These are phyloP conservation scores for Scophthalmus maximus DNA, from an alignment of 2,113 vertebrate genomes.

Conservation along the genomic window DNA sequence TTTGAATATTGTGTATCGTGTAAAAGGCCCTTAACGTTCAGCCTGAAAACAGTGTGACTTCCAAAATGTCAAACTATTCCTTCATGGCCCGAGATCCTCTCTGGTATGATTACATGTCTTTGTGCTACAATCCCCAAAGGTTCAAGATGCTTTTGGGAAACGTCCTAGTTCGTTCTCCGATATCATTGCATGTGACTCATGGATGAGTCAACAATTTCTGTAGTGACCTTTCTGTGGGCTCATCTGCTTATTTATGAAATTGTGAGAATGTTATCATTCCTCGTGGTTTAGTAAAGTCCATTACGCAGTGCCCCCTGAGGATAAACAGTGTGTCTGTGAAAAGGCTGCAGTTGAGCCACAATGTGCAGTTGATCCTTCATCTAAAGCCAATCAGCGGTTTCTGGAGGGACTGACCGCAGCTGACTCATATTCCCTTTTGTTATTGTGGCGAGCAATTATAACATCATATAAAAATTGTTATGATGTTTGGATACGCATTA, in stretches of 20 bases:
- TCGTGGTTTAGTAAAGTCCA: slow-evolving; percentile 36
- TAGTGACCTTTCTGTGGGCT: slow-evolving; percentile 39
- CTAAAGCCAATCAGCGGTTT: slow-evolving; percentile 52
- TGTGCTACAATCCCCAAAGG: slow-evolving; percentile 21
- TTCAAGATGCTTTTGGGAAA: slow-evolving; percentile 28
- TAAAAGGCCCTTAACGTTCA: background rate
- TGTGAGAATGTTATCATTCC: slow-evolving; percentile 40
- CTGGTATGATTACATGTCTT: slow-evolving; percentile 5
- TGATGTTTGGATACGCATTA: slow-evolving; percentile 51
- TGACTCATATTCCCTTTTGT: slow-evolving; percentile 56
- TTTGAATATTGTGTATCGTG: no score
- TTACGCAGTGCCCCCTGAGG: background rate
- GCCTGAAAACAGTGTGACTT: background rate
- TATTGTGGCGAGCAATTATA: slow-evolving; percentile 43
- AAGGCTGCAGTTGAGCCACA: slow-evolving; percentile 32
- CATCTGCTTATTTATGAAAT: slow-evolving; percentile 48
- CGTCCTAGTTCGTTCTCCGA: slow-evolving; percentile 23
- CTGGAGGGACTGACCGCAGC: slow-evolving; percentile 41
- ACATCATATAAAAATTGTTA: slow-evolving; percentile 51
- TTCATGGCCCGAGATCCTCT: slow-evolving; percentile 17
- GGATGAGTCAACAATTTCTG: slow-evolving; percentile 43
- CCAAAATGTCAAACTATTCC: slow-evolving; percentile 38
- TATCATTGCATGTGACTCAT: slow-evolving; percentile 45
- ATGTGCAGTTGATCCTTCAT: slow-evolving; percentile 45
- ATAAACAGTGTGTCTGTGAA: slow-evolving; percentile 37